Evolutionary conservation across 2,888 invertebrate genomes (phyloP).

Genomic region (Epicampocera succincta): DNA sequence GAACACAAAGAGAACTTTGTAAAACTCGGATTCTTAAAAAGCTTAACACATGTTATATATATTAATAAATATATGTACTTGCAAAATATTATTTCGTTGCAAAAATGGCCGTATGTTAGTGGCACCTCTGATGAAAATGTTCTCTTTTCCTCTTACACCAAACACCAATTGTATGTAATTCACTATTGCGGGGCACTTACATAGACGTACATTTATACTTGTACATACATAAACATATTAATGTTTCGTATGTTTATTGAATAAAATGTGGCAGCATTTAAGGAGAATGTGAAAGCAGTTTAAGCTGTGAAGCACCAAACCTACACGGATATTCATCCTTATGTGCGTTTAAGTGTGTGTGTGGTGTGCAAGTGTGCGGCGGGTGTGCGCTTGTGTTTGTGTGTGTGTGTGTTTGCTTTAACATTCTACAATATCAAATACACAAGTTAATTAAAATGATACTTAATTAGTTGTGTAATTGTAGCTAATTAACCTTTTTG

Average conservation of each 20-base stretch:
- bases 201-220: slow-evolving; percentile 35
- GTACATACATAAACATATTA: slow-evolving; percentile 52
- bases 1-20: no score
- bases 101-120: no score
- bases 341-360: background rate
- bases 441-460: slow-evolving; percentile 66
- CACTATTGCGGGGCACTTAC: slow-evolving; percentile 20
- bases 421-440: slow-evolving; percentile 41
- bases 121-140: no score
- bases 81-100: no score
- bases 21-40: no score
- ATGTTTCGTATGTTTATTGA: slow-evolving; percentile 32
- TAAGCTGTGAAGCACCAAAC: slow-evolving; percentile 26
- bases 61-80: no score
- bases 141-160: no score
- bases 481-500: slow-evolving; percentile 66
- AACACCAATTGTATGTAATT: background rate
- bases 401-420: background rate
- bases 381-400: background rate
- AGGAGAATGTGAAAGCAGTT: slow-evolving; percentile 60
- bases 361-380: background rate
- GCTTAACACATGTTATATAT: no score
- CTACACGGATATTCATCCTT: slow-evolving; percentile 15
- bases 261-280: slow-evolving; percentile 30
- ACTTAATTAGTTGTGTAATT: slow-evolving; percentile 70